A percentile compares a stretch with the other conserved stretches of the same genome.
Conservation (phyloP, 2,113 vertebrate species). For the Microcebus griseorufus region DNA sequence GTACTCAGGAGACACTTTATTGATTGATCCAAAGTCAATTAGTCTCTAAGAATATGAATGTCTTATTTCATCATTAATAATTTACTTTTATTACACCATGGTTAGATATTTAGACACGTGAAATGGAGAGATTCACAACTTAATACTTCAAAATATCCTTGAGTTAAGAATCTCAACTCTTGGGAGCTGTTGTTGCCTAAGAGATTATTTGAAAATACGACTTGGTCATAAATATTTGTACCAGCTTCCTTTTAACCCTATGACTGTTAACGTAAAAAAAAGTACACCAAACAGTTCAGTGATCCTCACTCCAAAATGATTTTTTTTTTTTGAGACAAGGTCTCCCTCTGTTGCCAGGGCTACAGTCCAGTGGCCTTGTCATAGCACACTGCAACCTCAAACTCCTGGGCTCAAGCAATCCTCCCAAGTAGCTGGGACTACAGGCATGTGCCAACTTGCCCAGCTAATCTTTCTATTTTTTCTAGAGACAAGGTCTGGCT, state of each 20-base stretch:
- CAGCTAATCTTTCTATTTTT: no score
- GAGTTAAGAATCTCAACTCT: slow-evolving; percentile 11
- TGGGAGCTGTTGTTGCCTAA: not conserved
- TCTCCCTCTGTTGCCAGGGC: no score
- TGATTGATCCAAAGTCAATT: not conserved
- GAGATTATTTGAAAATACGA: not conserved
- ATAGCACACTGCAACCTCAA: no score
- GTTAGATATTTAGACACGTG: not conserved
- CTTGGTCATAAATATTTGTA: not conserved
- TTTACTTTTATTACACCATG: not conserved
- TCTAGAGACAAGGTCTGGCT: no score
- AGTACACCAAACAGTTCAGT: not conserved
- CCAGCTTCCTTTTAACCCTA: slow-evolving; percentile 9
- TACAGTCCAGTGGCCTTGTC: no score
- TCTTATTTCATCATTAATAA: slow-evolving; percentile 28
- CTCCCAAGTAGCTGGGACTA: no score
- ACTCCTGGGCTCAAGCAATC: no score
- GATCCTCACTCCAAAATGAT: not conserved
- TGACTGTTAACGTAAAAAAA: not conserved
- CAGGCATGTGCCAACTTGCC: no score
- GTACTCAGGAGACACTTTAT: not conserved
- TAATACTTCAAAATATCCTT: slow-evolving; percentile 29
- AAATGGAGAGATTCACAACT: not conserved
- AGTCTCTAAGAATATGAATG: not conserved
- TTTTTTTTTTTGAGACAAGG: no score